A percentile compares a stretch with the other conserved stretches of the same genome.
Evolutionary conservation across 2,113 vertebrate species (phyloP).

Genomic region (Carettochelys insculpta): DNA sequence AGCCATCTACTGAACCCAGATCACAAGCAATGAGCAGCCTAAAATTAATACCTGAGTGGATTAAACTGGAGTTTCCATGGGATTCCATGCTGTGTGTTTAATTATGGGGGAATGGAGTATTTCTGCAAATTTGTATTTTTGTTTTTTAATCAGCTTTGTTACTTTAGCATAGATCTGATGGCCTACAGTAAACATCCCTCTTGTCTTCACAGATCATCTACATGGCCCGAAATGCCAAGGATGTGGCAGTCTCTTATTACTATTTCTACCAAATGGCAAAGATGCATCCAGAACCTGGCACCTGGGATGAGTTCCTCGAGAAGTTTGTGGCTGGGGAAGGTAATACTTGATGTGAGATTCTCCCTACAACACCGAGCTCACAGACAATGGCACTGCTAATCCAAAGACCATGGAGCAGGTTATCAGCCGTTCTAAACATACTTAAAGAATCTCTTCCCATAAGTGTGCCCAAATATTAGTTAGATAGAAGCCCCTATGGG

Average conservation of each 20-base stretch:
- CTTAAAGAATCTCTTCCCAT: neutral
- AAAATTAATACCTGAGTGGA: neutral
- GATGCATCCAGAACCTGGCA: conserved; percentile 72
- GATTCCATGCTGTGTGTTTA: neutral
- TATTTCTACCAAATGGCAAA: conserved; percentile 79
- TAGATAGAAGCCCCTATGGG: neutral
- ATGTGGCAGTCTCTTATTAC: conserved; percentile 78
- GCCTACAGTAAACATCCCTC: neutral
- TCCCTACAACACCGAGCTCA: neutral
- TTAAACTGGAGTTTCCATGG: neutral
- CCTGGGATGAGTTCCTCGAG: conserved; percentile 77
- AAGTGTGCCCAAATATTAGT: neutral
- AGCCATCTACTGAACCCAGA: neutral
- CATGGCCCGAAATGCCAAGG: conserved; percentile 78
- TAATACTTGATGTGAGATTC: neutral
- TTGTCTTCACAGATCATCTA: conserved; percentile 71
- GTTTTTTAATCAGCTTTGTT: neutral
- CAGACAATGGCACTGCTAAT: neutral
- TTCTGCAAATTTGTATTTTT: neutral
- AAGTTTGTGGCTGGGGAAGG: conserved; percentile 73
- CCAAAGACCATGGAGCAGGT: neutral
- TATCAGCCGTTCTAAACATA: neutral
- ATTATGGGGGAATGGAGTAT: neutral
- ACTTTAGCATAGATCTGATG: neutral
- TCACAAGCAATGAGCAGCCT: neutral